These are phyloP conservation scores for Trachythela sp. DNA, from an alignment of 64 coral and sea anemone genomes.

Conservation along the genomic window DNA sequence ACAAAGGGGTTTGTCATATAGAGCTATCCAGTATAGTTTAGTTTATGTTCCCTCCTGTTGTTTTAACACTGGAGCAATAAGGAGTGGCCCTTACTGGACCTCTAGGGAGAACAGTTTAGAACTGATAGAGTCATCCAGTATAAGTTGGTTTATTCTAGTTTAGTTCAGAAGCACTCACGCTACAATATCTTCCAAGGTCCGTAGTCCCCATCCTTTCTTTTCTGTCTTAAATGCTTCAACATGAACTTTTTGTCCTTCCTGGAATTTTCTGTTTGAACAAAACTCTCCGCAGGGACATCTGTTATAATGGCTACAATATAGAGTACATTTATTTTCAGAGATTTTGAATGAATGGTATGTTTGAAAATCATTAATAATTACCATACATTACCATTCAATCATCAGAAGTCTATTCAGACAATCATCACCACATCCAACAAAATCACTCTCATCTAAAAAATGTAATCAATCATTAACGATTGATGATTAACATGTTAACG, in stretches of 20 bases:
- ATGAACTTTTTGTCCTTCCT: constrained; percentile 92
- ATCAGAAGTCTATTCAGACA: constrained; percentile 87
- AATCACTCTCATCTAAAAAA: constrained; percentile 53
- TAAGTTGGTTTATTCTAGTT: no score
- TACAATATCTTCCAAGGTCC: constrained; percentile 72
- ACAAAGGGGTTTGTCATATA: no score
- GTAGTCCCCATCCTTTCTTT: constrained; percentile 97
- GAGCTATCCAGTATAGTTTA: no score
- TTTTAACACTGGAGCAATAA: no score
- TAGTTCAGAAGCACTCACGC: no score
- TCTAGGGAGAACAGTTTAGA: no score
- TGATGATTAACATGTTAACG: no score
- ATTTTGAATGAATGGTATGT: no score
- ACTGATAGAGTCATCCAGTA: no score
- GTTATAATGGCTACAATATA: constrained; percentile 56
- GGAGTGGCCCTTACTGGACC: no score
- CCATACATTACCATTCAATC: constrained; percentile 99
- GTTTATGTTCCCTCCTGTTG: no score
- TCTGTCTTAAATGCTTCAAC: constrained; percentile 92
- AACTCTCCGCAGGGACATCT: constrained; percentile 79
- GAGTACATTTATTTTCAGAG: neutral
- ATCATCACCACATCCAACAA: constrained; percentile 72
- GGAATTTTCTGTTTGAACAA: constrained; percentile 89
- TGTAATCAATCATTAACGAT: neutral
- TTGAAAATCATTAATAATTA: no score